A percentile compares a stretch with the other conserved stretches of the same genome.
These are phyloP conservation scores for Magallana angulata DNA, from an alignment of 1,140 invertebrate genomes.

Conservation along the genomic window DNA sequence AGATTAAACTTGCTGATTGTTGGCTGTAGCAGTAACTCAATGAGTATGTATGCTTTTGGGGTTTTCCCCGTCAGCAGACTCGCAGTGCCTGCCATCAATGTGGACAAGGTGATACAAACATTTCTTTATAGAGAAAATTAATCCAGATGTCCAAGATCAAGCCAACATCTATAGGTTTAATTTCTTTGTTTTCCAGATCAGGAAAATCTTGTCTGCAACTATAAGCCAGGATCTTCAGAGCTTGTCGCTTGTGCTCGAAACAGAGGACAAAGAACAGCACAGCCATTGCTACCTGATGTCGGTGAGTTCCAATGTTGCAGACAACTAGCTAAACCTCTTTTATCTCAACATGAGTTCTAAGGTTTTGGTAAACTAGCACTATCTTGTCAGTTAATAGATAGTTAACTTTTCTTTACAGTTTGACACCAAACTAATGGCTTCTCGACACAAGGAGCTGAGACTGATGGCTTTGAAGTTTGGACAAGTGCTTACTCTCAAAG, in stretches of 20 bases:
- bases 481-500: slow-evolving; percentile 81
- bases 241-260: slow-evolving; percentile 75
- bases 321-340: too few relatives aligned
- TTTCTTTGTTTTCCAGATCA: slow-evolving; percentile 57
- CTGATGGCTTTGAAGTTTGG: slow-evolving; percentile 87
- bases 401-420: slow-evolving; percentile 70
- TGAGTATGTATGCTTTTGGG: slow-evolving; percentile 89
- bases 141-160: too few relatives aligned
- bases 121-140: background rate
- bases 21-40: slow-evolving; percentile 79
- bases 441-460: slow-evolving; percentile 85
- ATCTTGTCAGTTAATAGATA: background rate
- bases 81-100: slow-evolving; percentile 79
- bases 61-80: slow-evolving; percentile 89
- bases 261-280: background rate
- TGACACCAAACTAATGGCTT: slow-evolving; percentile 85
- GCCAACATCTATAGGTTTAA: background rate
- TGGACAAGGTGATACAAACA: background rate
- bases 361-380: too few relatives aligned
- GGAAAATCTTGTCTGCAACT: slow-evolving; percentile 68
- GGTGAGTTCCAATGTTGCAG: background rate
- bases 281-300: background rate
- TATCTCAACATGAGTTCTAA: too few relatives aligned
- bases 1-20: background rate
- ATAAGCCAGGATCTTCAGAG: slow-evolving; percentile 79